These are phyloP conservation scores for Choloepus hoffmanni DNA, from an alignment of 2,113 vertebrate genomes.

Conservation along the genomic window DNA sequence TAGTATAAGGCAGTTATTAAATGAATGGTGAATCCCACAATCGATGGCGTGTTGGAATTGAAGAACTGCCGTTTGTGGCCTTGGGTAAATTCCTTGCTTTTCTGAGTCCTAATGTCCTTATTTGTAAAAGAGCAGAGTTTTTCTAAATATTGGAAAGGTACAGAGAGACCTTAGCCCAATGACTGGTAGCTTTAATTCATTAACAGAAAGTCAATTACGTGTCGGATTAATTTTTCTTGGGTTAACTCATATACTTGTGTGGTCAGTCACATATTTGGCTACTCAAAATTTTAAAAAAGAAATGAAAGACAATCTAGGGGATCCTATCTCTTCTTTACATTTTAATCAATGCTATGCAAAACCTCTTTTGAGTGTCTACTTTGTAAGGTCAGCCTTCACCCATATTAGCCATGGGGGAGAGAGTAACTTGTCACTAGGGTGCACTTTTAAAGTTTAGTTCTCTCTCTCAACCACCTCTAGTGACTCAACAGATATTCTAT, in stretches of 20 bases:
- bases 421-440: neutral
- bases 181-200: conserved; percentile 40
- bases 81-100: conserved; percentile 66
- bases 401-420: rapidly evolving
- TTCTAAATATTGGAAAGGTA: conserved; percentile 22
- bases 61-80: conserved; percentile 55
- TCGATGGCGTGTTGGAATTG: conserved; percentile 52
- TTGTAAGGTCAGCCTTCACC: neutral
- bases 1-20: neutral
- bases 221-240: conserved; percentile 34
- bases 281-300: conserved; percentile 22
- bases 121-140: conserved; percentile 55
- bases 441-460: neutral
- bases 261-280: neutral
- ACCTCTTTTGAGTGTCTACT: neutral
- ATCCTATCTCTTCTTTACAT: neutral
- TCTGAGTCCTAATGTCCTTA: conserved; percentile 61
- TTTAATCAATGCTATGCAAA: conserved; percentile 26
- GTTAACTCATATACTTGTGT: conserved; percentile 19
- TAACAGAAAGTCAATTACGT: conserved; percentile 13
- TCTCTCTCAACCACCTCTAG: neutral
- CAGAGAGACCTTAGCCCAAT: neutral
- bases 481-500: neutral
- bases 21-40: conserved; percentile 54
- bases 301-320: neutral